Evolutionary conservation across 2,113 vertebrate species (phyloP).

Genomic region (Myxocyprinus asiaticus): DNA sequence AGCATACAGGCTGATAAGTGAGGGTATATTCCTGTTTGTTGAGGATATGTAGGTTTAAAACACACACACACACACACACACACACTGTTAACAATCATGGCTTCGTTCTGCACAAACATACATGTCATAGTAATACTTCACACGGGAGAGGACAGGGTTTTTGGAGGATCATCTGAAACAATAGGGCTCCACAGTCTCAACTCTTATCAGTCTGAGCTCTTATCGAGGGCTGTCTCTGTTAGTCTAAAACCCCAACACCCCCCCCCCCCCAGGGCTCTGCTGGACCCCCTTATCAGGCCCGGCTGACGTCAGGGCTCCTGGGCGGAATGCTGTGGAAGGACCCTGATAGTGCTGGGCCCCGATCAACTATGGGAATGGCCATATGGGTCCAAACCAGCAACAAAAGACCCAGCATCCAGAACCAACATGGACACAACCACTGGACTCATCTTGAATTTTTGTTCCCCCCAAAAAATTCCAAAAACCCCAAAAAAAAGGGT

Average conservation of each 20-base stretch:
- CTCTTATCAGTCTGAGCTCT: conserved; percentile 77
- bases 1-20: conserved; percentile 50
- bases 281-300: conserved; percentile 57
- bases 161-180: conserved; percentile 75
- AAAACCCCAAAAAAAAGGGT: too few relatives aligned
- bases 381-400: neutral
- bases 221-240: conserved; percentile 79
- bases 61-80: conserved; percentile 2
- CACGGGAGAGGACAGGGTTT: conserved; percentile 52
- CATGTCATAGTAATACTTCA: neutral
- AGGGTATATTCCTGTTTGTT: conserved; percentile 62
- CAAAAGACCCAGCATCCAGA: neutral
- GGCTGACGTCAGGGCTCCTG: conserved; percentile 59
- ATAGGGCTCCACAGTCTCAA: conserved; percentile 73
- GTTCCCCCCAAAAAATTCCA: too few relatives aligned
- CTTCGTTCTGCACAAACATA: neutral
- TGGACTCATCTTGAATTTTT: too few relatives aligned
- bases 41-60: conserved; percentile 51
- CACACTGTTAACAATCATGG: neutral
- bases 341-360: conserved; percentile 52
- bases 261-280: conserved; percentile 43
- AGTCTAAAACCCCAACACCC: conserved; percentile 77
- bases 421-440: neutral
- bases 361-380: conserved; percentile 49
- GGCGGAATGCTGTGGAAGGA: conserved; percentile 55